A percentile compares a stretch with the other conserved stretches of the same genome.
Conservation (phyloP, 30 jellyfish, hydroid and myxozoan species). For the Chrysaora quinquecirrha region DNA sequence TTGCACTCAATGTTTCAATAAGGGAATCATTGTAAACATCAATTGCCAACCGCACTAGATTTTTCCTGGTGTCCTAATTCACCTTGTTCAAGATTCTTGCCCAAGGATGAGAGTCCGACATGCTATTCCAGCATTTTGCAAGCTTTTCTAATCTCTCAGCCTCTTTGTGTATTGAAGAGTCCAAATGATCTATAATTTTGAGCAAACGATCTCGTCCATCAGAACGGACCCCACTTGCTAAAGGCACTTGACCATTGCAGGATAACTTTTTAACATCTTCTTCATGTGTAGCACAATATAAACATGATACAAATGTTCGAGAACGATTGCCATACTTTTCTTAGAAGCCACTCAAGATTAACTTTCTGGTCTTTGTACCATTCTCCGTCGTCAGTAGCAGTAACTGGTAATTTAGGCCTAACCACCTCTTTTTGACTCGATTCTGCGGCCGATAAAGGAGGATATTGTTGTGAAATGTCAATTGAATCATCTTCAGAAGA, state of each 20-base stretch:
- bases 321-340: too few species aligned
- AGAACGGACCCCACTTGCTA: slow-evolving; percentile 39
- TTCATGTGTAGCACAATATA: slow-evolving; percentile 45
- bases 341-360: too few species aligned
- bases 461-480: too few species aligned
- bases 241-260: too few species aligned
- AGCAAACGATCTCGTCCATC: slow-evolving; percentile 48
- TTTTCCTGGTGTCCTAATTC: background rate
- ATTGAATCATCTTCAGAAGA: too few species aligned
- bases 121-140: slow-evolving; percentile 19
- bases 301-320: too few species aligned
- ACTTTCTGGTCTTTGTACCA: too few species aligned
- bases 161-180: slow-evolving; percentile 25
- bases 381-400: too few species aligned
- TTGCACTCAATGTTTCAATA: background rate
- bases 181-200: slow-evolving; percentile 19
- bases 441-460: too few species aligned
- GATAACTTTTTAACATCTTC: slow-evolving; percentile 16
- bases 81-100: slow-evolving; percentile 14
- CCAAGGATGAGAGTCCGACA: slow-evolving; percentile 44
- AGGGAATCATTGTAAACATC: background rate
- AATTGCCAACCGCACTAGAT: background rate
- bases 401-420: too few species aligned
- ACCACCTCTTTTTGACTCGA: too few species aligned
- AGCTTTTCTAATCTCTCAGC: slow-evolving; percentile 4